A percentile compares a stretch with the other conserved stretches of the same genome.
Evolutionary conservation across 1,140 invertebrate genomes (phyloP).

Genomic region (Anoplolepis gracilipes): DNA sequence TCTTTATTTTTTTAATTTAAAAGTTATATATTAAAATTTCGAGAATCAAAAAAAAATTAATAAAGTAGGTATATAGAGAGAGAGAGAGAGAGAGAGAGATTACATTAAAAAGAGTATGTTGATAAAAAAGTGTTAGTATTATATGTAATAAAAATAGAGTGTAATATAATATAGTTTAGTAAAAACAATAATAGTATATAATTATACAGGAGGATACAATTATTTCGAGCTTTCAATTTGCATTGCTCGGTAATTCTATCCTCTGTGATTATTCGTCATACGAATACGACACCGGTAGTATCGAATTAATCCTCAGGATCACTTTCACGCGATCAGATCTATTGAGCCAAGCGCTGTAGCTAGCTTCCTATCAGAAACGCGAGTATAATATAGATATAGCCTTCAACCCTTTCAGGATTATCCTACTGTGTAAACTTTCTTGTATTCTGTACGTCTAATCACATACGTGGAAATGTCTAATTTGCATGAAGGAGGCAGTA

Average conservation of each 20-base stretch:
- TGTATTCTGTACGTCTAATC: not conserved
- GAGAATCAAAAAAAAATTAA: not conserved
- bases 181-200: not conserved
- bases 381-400: conserved; percentile 8
- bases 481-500: not conserved
- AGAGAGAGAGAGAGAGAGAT: not conserved
- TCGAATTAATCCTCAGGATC: conserved; percentile 18
- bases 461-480: not conserved
- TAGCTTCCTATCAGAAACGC: conserved; percentile 23
- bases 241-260: not conserved
- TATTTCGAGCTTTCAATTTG: not conserved
- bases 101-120: not conserved
- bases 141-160: too few relatives aligned
- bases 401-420: not conserved
- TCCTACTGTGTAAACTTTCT: not conserved
- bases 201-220: not conserved
- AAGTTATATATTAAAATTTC: not conserved
- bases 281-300: not conserved
- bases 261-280: not conserved
- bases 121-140: not conserved
- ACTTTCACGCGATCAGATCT: conserved; percentile 19
- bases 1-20: not conserved
- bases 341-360: conserved; percentile 18
- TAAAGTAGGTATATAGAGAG: too few relatives aligned
- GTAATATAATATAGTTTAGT: not conserved